Conservation (phyloP, 2,797 vertebrate genomes). For the Sebastes jordani region DNA sequence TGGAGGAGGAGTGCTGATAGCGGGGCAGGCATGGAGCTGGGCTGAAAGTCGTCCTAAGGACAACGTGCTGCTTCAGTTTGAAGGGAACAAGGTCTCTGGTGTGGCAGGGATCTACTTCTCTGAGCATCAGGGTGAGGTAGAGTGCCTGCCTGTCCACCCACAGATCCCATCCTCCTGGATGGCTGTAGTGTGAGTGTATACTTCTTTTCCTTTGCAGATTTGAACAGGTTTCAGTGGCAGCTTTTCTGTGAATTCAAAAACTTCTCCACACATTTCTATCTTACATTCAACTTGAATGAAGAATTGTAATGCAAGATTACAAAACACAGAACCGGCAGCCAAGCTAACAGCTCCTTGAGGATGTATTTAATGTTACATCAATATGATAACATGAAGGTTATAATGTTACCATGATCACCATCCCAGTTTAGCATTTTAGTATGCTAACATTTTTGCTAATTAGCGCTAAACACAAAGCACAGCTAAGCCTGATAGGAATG, state of each 20-base stretch:
- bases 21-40: slow-evolving; percentile 90
- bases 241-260: neutral
- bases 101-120: slow-evolving; percentile 87
- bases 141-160: slow-evolving; percentile 70
- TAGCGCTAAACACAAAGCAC: no score
- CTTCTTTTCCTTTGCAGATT: neutral
- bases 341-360: neutral
- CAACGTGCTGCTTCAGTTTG: slow-evolving; percentile 66
- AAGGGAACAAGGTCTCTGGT: slow-evolving; percentile 83
- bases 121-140: slow-evolving; percentile 30
- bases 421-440: no score
- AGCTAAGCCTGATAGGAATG: no score
- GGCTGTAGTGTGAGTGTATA: slow-evolving; percentile 74
- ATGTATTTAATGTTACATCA: neutral
- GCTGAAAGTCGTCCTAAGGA: slow-evolving; percentile 61
- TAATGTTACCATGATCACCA: no score
- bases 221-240: neutral
- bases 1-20: slow-evolving; percentile 89
- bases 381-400: neutral
- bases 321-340: neutral
- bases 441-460: no score
- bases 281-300: no score
- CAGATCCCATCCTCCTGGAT: slow-evolving; percentile 83
- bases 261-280: no score
- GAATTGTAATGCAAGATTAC: no score